Evolutionary conservation across 2,797 vertebrate species (phyloP).

Genomic region (Phrynocephalus forsythii): DNA sequence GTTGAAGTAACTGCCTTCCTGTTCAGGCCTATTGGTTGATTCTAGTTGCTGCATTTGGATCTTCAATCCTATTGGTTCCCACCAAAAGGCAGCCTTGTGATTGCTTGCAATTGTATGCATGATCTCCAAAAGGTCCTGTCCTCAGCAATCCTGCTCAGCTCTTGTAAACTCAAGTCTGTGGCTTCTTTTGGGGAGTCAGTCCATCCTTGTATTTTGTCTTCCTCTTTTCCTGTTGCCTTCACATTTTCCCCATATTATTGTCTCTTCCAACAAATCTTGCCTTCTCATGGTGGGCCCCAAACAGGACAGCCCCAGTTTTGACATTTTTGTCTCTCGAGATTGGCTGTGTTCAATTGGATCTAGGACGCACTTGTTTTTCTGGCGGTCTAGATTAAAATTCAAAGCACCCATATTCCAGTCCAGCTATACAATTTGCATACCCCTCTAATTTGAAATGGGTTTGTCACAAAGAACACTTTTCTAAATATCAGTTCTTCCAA

Average conservation of each 20-base stretch:
- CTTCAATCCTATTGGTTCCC: too few species aligned
- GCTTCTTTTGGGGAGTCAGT: neutral
- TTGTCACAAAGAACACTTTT: neutral
- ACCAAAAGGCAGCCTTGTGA: too few species aligned
- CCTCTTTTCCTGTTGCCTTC: neutral
- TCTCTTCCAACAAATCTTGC: neutral
- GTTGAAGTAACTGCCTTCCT: too few species aligned
- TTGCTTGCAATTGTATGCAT: too few species aligned
- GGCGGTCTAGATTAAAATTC: neutral
- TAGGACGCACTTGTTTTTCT: neutral
- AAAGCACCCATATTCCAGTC: too few species aligned
- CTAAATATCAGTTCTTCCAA: neutral
- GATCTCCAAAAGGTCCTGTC: neutral
- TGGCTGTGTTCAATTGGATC: neutral
- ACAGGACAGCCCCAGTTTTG: neutral
- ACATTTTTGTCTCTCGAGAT: neutral
- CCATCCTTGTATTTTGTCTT: neutral
- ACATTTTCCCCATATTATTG: neutral
- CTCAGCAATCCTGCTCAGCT: neutral
- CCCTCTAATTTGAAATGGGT: too few species aligned
- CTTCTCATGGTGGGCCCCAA: neutral
- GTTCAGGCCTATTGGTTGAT: too few species aligned
- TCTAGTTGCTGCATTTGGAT: too few species aligned
- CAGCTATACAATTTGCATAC: too few species aligned
- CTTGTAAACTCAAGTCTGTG: neutral